Evolutionary conservation across 2,888 invertebrate species (phyloP), one percentile per base, ranked within the genome.

Genomic region (Ormyrus nitidulus): DNA sequence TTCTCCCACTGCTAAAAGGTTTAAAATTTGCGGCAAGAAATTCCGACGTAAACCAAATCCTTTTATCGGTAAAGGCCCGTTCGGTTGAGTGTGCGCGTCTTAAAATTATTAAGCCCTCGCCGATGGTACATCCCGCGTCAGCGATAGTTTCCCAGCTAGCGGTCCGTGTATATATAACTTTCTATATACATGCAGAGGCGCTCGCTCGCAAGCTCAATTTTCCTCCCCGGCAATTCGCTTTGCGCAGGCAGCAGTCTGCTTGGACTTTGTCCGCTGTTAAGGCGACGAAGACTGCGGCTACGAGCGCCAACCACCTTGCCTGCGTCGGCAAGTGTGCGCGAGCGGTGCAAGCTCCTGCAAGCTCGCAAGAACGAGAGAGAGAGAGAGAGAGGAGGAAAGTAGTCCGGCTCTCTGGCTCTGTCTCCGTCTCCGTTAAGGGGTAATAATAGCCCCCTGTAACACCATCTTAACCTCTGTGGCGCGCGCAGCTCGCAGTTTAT

Each of bases 381-480:
- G 10, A 48, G n/a, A 5, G 10, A 34, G 34, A 53, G 34, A 53
- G 76, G 62, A 69, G 34, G 69, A 69, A 62, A 66, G 59, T 44
- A 53, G 6, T 11, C 51, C 13, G 2, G 34, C 54, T 69, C 54
- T 69, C 49, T 9, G 19, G 49, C 58, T 65, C 64, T 64, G n/a
- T 64, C 66, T 66, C 19, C n/a, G 46, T 58, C 72, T 62, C 13
- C 53, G 7, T 53, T 6, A 51, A 8, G 71, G 76, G 69, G 79
- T 73, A 81, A 81, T 81, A 81, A 81, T 72, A 79, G 76, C 81
- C 44, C 34, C 54, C 75, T 51, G 69, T 73, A 79, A 79, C 76
- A 69, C 76, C 76, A 70, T 79, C 81, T 79, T 81, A 81, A 64
- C 75, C 56, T 53, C 61, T 34, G 34, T 4, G 34, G 34, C 34